These are phyloP conservation scores for Ancistrus triradiatus DNA, from an alignment of 2,113 vertebrate species.

Conservation along the genomic window DNA sequence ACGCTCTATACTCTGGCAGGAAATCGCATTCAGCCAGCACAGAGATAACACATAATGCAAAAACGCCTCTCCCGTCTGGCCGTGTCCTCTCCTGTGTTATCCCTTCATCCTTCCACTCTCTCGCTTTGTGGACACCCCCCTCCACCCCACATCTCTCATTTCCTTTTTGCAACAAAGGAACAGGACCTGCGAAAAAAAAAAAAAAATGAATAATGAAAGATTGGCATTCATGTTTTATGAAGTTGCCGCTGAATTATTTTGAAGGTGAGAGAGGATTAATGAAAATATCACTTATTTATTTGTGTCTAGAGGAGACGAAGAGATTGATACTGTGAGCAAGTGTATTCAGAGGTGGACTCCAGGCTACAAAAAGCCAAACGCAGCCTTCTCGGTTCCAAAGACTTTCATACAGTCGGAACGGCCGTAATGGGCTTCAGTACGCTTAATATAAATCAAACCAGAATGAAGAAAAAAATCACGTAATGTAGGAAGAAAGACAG, in stretches of 20 bases:
- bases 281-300: slow-evolving; percentile 61
- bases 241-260: slow-evolving; percentile 56
- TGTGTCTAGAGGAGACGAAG: slow-evolving; percentile 45
- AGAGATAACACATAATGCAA: slow-evolving; percentile 62
- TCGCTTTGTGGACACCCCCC: slow-evolving; percentile 22
- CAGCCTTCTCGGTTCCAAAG: slow-evolving; percentile 19
- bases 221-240: slow-evolving; percentile 54
- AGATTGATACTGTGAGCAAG: slow-evolving; percentile 37
- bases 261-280: slow-evolving; percentile 54
- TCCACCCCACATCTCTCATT: slow-evolving; percentile 51
- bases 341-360: slow-evolving; percentile 33
- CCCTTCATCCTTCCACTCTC: slow-evolving; percentile 38
- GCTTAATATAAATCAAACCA: slow-evolving; percentile 31
- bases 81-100: slow-evolving; percentile 42
- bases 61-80: slow-evolving; percentile 35
- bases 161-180: slow-evolving; percentile 50
- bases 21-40: slow-evolving; percentile 62
- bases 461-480: neutral
- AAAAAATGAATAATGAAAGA: slow-evolving; percentile 53
- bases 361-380: slow-evolving; percentile 39
- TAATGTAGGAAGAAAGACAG: no score
- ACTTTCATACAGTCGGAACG: slow-evolving; percentile 15
- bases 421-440: slow-evolving; percentile 14
- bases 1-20: slow-evolving; percentile 50
- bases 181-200: slow-evolving; percentile 50